A percentile compares a stretch with the other conserved stretches of the same genome.
These are phyloP conservation scores for Carcinoscorpius rotundicauda DNA, from an alignment of 1,140 invertebrate species.

Conservation along the genomic window DNA sequence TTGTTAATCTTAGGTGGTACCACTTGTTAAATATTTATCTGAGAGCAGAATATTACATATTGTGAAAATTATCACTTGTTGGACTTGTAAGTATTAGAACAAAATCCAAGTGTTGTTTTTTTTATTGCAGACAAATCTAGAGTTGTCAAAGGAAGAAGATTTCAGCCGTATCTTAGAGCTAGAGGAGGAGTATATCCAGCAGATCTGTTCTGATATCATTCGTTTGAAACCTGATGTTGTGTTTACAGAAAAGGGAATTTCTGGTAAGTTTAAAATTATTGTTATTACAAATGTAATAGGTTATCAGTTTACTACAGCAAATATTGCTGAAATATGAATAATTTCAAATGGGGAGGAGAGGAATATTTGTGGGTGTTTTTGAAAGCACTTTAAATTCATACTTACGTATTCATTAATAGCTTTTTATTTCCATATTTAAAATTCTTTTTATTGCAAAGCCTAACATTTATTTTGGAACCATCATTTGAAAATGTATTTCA, in stretches of 20 bases:
- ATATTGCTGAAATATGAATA: no score
- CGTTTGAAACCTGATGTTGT: constrained; percentile 89
- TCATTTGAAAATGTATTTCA: no score
- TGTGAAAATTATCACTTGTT: neutral
- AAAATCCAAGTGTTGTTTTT: constrained; percentile 19
- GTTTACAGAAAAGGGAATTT: constrained; percentile 94
- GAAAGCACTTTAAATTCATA: neutral
- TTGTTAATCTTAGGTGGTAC: no score
- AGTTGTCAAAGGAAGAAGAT: constrained; percentile 89
- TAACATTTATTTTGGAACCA: no score
- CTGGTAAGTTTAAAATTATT: neutral
- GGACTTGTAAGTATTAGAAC: no score
- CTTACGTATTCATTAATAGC: no score
- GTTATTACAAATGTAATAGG: neutral
- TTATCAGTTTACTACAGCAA: no score
- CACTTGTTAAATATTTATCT: no score
- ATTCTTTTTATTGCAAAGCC: no score
- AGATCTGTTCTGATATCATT: constrained; percentile 89
- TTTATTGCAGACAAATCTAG: constrained; percentile 71
- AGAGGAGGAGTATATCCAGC: constrained; percentile 90
- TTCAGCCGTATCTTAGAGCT: constrained; percentile 84
- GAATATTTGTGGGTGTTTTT: no score
- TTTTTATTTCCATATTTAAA: no score
- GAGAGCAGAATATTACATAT: neutral
- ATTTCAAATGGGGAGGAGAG: no score